Evolutionary conservation across 2,113 vertebrate genomes (phyloP).

Genomic region (Colistium nudipinnis): DNA sequence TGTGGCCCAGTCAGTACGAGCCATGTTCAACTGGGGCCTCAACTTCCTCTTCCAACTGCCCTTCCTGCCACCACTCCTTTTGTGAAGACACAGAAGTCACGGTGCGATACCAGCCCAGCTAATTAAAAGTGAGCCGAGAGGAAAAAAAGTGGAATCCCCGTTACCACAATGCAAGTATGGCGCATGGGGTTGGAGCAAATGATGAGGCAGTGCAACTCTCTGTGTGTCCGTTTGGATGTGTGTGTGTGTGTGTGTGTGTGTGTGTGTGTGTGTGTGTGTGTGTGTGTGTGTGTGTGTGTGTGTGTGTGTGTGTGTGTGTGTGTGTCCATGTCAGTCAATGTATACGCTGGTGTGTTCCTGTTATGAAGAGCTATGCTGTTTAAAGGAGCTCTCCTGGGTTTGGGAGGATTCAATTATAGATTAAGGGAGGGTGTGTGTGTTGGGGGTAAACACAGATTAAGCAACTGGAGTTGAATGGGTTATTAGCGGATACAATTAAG

Average conservation of each 20-base stretch:
- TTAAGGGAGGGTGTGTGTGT: conserved; percentile 55
- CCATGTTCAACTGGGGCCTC: conserved; percentile 30
- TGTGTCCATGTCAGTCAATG: not conserved
- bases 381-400: conserved; percentile 63
- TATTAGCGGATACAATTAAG: conserved; percentile 71
- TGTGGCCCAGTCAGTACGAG: conserved; percentile 6
- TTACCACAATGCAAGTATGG: conserved; percentile 34
- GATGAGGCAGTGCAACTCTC: not conserved
- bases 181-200: conserved; percentile 16
- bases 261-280: not conserved
- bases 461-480: conserved; percentile 67
- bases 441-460: conserved; percentile 61
- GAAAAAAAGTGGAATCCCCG: conserved; percentile 57
- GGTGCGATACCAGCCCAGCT: conserved; percentile 31
- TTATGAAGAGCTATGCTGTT: conserved; percentile 29
- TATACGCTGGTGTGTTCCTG: conserved; percentile 18
- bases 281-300: not conserved
- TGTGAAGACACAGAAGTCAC: conserved; percentile 45
- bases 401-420: conserved; percentile 82
- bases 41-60: not conserved
- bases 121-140: conserved; percentile 57
- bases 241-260: conserved; percentile 1
- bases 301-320: not conserved
- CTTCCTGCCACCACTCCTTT: not conserved
- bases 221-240: not conserved